Conservation (phyloP, 2,113 vertebrate genomes). For the Gambusia affinis region DNA sequence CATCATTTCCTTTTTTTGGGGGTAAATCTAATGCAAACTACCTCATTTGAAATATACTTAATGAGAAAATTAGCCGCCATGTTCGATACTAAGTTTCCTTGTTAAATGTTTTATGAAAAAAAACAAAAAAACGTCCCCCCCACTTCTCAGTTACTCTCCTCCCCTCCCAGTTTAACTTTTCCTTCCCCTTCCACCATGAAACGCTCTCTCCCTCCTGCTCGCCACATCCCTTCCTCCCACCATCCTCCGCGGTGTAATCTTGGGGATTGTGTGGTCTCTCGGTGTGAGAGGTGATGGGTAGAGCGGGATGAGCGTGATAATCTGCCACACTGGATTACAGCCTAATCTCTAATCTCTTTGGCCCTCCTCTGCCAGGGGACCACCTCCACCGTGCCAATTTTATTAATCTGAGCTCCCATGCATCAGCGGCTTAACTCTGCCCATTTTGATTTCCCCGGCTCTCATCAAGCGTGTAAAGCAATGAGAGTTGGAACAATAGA, state of each 20-base stretch:
- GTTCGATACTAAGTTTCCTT: neutral
- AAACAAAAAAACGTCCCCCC: too few species aligned
- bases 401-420: constrained; percentile 68
- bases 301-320: constrained; percentile 77
- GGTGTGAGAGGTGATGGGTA: constrained; percentile 77
- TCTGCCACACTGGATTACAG: constrained; percentile 79
- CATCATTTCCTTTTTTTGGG: too few species aligned
- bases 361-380: constrained; percentile 63
- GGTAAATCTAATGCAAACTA: neutral
- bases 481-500: constrained; percentile 63
- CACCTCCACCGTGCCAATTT: constrained; percentile 69
- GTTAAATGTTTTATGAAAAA: neutral
- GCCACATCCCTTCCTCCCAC: constrained; percentile 42
- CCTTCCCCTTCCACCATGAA: constrained; percentile 19
- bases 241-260: constrained; percentile 68
- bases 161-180: constrained; percentile 23
- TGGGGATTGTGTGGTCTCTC: constrained; percentile 71
- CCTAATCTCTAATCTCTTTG: constrained; percentile 78
- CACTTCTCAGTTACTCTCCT: constrained; percentile 36
- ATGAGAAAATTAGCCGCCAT: neutral
- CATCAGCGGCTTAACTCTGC: constrained; percentile 62
- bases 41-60: neutral
- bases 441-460: constrained; percentile 72
- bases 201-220: constrained; percentile 44
- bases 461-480: constrained; percentile 53